Percentiles rank a stretch among this genome's conserved stretches.
These are phyloP conservation scores for Stichodactyla mertensii DNA, from an alignment of 64 coral and sea anemone genomes.

Conservation along the genomic window DNA sequence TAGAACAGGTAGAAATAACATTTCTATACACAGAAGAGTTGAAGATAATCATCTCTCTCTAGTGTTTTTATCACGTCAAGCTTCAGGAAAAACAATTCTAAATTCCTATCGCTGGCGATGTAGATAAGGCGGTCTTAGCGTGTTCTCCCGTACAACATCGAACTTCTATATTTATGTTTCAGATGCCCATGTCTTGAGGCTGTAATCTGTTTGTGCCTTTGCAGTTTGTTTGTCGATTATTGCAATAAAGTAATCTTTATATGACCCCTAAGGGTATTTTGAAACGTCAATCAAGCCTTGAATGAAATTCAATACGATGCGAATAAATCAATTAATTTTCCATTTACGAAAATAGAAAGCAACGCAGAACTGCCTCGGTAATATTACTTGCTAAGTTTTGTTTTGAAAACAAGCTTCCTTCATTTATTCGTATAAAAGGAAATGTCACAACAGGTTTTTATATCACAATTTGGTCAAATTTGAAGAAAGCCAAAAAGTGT, in stretches of 20 bases:
- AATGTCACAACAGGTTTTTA: not conserved
- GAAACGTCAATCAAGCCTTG: conserved; percentile 4
- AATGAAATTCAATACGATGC: conserved; percentile 20
- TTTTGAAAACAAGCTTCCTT: not conserved
- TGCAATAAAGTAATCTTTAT: conserved; percentile 17
- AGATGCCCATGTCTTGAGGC: not conserved
- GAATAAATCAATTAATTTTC: conserved; percentile 4
- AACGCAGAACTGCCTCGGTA: not conserved
- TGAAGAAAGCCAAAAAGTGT: not conserved
- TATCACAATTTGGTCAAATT: not conserved
- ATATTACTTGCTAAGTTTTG: not conserved
- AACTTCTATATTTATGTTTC: not conserved
- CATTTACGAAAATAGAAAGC: conserved; percentile 10
- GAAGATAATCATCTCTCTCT: not conserved
- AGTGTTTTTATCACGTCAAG: not conserved
- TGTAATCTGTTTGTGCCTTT: conserved; percentile 16
- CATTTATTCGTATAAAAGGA: not conserved
- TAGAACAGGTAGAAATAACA: not conserved
- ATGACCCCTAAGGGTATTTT: conserved; percentile 12
- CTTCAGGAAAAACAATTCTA: not conserved
- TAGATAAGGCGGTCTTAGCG: not conserved
- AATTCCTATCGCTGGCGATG: not conserved
- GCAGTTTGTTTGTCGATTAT: conserved; percentile 23
- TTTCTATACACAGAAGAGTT: not conserved
- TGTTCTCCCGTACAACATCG: not conserved